phyloP scores from a whole-genome alignment of 2,113 vertebrate species.

The Vanacampus margaritifer region DNA sequence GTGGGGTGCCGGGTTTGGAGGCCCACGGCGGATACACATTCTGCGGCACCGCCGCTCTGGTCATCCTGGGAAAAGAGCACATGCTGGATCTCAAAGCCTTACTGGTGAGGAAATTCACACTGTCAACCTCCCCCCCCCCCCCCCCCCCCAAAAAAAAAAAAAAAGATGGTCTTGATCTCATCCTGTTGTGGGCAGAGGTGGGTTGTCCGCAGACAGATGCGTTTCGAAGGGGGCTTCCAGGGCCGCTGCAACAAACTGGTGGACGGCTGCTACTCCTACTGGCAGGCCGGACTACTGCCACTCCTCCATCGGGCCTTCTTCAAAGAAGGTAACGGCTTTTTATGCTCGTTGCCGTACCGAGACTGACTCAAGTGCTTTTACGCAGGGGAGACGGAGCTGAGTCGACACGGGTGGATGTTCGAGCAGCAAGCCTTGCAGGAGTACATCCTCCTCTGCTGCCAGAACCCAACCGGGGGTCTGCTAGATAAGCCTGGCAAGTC shows the following conservation, averaged over 20 bases:
- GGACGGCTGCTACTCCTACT: constrained; percentile 98
- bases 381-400: constrained; percentile 83
- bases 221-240: constrained; percentile 95
- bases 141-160: too few species aligned
- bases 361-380: not conserved
- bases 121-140: too few species aligned
- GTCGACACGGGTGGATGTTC: constrained; percentile 90
- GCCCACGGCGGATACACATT: constrained; percentile 95
- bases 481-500: constrained; percentile 97
- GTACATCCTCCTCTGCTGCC: constrained; percentile 96
- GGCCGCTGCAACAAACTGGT: constrained; percentile 98
- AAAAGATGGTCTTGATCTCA: too few species aligned
- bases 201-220: constrained; percentile 93
- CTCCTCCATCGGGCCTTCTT: constrained; percentile 89
- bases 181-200: too few species aligned
- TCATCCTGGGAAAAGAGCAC: constrained; percentile 88
- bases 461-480: constrained; percentile 88
- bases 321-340: constrained; percentile 75
- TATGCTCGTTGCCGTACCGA: not conserved
- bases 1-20: constrained; percentile 91
- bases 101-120: constrained; percentile 74
- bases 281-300: constrained; percentile 93
- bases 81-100: constrained; percentile 87
- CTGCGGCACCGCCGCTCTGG: constrained; percentile 87
- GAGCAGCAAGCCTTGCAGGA: constrained; percentile 93